Evolutionary conservation across 2,888 invertebrate genomes (phyloP).

Genomic region (Bhutanitis thaidina): DNA sequence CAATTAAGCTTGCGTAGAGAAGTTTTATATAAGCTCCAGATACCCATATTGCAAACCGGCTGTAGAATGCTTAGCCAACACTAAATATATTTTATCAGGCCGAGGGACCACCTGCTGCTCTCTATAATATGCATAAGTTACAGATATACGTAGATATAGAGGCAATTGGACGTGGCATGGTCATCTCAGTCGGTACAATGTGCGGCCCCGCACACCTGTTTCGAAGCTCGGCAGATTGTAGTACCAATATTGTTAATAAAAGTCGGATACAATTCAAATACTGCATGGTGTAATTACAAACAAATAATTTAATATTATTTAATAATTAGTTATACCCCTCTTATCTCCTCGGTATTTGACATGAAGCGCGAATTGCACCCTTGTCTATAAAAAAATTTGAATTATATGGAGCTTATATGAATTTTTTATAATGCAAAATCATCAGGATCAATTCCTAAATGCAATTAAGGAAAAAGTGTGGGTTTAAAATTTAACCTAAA

Average conservation of each 20-base stretch:
- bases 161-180: conserved; percentile 14
- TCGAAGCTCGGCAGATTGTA: not conserved
- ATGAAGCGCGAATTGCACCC: no score
- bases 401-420: no score
- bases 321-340: no score
- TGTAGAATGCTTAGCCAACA: conserved; percentile 14
- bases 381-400: no score
- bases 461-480: no score
- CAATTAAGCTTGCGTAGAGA: not conserved
- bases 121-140: conserved; percentile 14
- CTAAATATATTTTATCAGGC: conserved; percentile 18
- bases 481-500: no score
- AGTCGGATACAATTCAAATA: not conserved
- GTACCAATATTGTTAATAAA: not conserved
- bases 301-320: no score
- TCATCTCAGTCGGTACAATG: conserved; percentile 16
- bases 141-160: conserved; percentile 14
- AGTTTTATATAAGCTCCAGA: not conserved
- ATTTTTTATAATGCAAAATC: no score
- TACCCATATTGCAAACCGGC: conserved; percentile 20
- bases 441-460: no score
- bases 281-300: no score
- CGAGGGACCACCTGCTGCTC: conserved; percentile 17
- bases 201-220: conserved; percentile 22
- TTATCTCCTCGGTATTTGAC: no score